Base-by-base conservation (phyloP, 2,888 invertebrate species). In the Gonocerus acuteangulatus region DNA sequence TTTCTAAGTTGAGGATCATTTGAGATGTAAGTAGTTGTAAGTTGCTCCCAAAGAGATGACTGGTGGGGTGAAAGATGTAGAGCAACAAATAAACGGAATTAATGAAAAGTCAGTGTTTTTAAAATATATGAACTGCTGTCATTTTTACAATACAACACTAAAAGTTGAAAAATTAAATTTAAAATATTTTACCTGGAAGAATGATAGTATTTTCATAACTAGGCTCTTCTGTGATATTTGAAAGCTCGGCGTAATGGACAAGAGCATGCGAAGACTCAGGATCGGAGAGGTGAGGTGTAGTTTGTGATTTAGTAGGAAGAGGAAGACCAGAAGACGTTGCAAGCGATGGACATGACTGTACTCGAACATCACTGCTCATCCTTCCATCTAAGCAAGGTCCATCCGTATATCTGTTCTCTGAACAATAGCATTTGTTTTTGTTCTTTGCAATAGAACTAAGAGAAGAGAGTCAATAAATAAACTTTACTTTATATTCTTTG, bases 201-300 rank as follows among this genome's bases (percentile, higher is more conserved):
- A 76, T 74, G 61, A 75, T 74, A 44, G 79, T 78, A 67, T 79
- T 79, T 66, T 79, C 79, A 67, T 79, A 79, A 68, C 76, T 77
- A 39, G 78, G 79, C 64, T 78, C 78, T 67, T 76, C 75, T 0
- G 70, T 67, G 39, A 71, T 70, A 42, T 73, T 73, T 36, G 69
- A 68, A 18, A 71, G 67, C 54, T 71, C 71, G 15, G 70, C 68
- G 45, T 69, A 70, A 45, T 69, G 67, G 66, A 62, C 60, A 62
- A 42, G 66, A 61, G 27, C 69, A 67, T 19, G 62, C 60, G 60
- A 66, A 36, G 67, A 64, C 9, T 66, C 66, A 16, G 68, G 64
- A n/a, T 59, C 56, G 59, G 54, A 59, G 47, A 63, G 32, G 22
- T 60, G 61, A 48, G 65, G 62, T n/a, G 63, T 61, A 13, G 68